A percentile compares a stretch with the other conserved stretches of the same genome.
These are phyloP conservation scores for Drosophila sp. DNA, from an alignment of 1,140 invertebrate species.

Conservation along the genomic window DNA sequence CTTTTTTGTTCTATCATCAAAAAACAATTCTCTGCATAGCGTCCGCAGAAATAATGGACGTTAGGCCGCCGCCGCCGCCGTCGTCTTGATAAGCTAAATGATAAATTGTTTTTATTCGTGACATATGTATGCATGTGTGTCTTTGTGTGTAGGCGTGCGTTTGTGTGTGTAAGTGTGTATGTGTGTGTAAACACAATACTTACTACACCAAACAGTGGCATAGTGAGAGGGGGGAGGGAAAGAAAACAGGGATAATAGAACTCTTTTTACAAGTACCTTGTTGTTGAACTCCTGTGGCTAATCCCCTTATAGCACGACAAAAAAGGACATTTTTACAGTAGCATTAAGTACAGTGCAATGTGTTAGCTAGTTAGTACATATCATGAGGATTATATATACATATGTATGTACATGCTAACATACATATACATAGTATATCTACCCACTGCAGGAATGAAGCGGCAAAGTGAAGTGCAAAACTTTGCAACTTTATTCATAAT, in stretches of 20 bases:
- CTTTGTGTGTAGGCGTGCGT: constrained; percentile 7
- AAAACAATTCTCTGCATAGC: constrained; percentile 77
- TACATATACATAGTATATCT: too few species aligned
- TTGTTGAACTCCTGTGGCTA: background rate
- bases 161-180: constrained; percentile 24
- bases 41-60: constrained; percentile 79
- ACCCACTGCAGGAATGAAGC: too few species aligned
- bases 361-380: constrained; percentile 9
- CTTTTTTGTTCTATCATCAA: constrained; percentile 67
- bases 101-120: constrained; percentile 81
- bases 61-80: constrained; percentile 60
- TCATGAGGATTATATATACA: background rate
- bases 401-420: too few species aligned
- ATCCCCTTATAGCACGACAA: background rate
- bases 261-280: constrained; percentile 11
- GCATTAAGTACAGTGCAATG: constrained; percentile 5
- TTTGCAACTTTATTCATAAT: background rate
- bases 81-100: constrained; percentile 76
- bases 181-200: constrained; percentile 32
- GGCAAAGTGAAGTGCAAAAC: background rate
- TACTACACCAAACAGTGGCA: constrained; percentile 14
- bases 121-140: constrained; percentile 62
- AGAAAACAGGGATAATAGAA: constrained; percentile 15
- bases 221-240: background rate
- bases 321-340: constrained; percentile 1